phyloP scores from a whole-genome alignment of 2,888 invertebrate species.

The Sturmia bella region DNA sequence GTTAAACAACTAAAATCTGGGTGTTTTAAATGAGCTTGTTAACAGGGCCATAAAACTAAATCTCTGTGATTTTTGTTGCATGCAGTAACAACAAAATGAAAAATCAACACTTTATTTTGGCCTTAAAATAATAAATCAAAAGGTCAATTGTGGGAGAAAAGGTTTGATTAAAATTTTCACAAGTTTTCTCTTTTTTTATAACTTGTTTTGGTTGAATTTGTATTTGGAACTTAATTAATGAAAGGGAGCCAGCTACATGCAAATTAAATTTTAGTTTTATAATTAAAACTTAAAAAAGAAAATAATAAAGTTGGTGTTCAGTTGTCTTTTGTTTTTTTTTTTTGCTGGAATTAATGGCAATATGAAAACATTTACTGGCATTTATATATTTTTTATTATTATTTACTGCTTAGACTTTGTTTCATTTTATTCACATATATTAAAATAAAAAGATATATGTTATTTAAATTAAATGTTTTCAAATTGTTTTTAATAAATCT shows the following conservation, averaged over 20 bases:
- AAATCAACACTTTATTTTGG: constrained; percentile 62
- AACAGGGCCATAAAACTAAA: constrained; percentile 61
- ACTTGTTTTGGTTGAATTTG: no score
- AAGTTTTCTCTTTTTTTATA: no score
- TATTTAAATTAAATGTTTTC: constrained; percentile 61
- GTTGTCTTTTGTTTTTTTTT: no score
- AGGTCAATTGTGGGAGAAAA: constrained; percentile 31
- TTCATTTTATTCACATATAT: constrained; percentile 42
- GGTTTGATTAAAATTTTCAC: neutral
- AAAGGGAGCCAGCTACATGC: neutral
- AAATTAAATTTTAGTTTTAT: no score
- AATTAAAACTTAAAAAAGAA: no score
- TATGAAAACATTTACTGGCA: no score
- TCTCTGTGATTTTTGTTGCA: constrained; percentile 4
- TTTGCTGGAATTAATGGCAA: no score
- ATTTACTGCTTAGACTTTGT: constrained; percentile 30
- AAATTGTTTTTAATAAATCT: constrained; percentile 67
- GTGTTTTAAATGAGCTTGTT: constrained; percentile 62
- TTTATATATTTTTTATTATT: no score
- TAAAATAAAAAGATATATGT: constrained; percentile 47
- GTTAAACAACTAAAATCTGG: constrained; percentile 41
- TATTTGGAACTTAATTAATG: no score
- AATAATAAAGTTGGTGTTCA: no score
- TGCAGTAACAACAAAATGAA: constrained; percentile 15
- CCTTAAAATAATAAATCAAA: constrained; percentile 53